Evolutionary conservation across 2,113 vertebrate genomes (phyloP).

Genomic region (Aphelocoma coerulescens): DNA sequence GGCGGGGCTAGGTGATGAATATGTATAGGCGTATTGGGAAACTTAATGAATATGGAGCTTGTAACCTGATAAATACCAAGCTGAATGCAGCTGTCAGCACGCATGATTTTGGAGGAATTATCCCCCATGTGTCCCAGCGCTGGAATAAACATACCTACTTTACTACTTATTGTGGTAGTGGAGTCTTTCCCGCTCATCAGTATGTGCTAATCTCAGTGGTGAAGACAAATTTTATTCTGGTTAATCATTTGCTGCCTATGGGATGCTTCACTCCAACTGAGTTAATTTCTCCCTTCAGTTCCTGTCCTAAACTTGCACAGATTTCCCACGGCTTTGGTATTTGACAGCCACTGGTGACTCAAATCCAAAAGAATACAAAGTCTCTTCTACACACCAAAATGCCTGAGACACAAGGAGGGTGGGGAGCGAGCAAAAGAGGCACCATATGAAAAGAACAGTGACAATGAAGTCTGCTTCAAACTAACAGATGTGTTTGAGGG

Average conservation of each 20-base stretch:
- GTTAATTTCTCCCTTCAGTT: not conserved
- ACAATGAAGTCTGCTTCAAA: not conserved
- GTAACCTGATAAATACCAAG: too few species aligned
- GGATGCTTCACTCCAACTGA: not conserved
- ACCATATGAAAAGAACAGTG: not conserved
- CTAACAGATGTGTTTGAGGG: not conserved
- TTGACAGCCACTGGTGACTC: not conserved
- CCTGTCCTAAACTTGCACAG: not conserved
- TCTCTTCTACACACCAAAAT: not conserved
- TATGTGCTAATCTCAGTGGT: not conserved
- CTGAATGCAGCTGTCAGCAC: too few species aligned
- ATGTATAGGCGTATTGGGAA: too few species aligned
- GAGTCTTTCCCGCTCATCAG: too few species aligned
- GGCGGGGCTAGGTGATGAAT: too few species aligned
- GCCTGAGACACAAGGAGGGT: not conserved
- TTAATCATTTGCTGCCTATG: not conserved
- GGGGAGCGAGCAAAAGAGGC: not conserved
- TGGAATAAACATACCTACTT: too few species aligned
- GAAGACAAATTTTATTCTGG: not conserved
- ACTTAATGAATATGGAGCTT: too few species aligned
- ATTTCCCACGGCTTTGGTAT: not conserved
- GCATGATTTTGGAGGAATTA: too few species aligned
- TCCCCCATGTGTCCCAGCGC: too few species aligned
- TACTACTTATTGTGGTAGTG: too few species aligned
- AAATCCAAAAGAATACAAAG: not conserved